Base-by-base conservation (phyloP, 2,888 invertebrate genomes). In the Tenthredo mesomela region DNA sequence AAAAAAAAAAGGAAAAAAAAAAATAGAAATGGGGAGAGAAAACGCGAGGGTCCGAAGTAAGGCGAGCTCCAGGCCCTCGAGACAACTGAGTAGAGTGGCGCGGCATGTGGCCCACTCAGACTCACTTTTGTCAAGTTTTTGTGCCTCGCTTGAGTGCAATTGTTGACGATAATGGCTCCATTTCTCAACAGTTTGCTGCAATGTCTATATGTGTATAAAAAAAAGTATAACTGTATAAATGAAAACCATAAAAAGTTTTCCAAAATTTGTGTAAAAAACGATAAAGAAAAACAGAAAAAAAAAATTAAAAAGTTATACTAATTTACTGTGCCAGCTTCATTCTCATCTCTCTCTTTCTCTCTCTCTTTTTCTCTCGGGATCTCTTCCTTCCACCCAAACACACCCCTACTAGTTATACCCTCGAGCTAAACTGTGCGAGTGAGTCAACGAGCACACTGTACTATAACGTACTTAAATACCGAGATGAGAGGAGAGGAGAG, bases 61-160 rank as follows among this genome's bases (percentile, higher is more conserved):
- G 67, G 47, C 50, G 43, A 25, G 67, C 21, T 25, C 15, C 33
- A 70, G 82, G 67, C 82, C 82, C 82, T 82, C 67, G 82, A 82
- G 82, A 82, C 82, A 47, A 70, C 67, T 70, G 70, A 37, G 29
- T 70, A 84, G 84, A 84, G 77, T 77, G 78, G 75, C 77, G 65
- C 84, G 77, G 84, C 54, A 84, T 84, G 77, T 84, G 84, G 84
- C 77, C 77, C 84, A 84, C 84, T 84, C 84, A 84, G 84, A 84
- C 84, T 78, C 77, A 84, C 84, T 84, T 84, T 78, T 67, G 77
- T 84, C 65, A 61, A 84, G 84, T 84, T 84, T 84, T 84, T 84
- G 61, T 78, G 47, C 77, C 77, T 78, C 65, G 65, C 33, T 67
- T 78, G 65, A 78, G 84, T 78, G 77, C 84, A 84, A 84, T 84